Percentiles rank a stretch among this genome's conserved stretches.
phyloP scores from a whole-genome alignment of 2,888 invertebrate species.

The Disparrhopalites patrizii region DNA sequence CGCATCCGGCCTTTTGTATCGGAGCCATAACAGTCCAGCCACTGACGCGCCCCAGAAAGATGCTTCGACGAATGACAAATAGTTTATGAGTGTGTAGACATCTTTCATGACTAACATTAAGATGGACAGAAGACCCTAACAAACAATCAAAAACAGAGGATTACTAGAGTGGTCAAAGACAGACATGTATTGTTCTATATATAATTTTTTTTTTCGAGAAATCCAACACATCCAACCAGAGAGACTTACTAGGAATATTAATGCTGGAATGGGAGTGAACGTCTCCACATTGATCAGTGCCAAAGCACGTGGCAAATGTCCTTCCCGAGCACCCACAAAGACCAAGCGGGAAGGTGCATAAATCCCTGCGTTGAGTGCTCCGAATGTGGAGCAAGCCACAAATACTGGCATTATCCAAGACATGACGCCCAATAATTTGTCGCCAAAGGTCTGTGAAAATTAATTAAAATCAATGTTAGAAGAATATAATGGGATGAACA shows the following conservation, averaged over 20 bases:
- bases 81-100: conserved; percentile 82
- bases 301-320: conserved; percentile 80
- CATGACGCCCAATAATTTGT: conserved; percentile 78
- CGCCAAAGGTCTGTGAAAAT: conserved; percentile 69
- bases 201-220: not conserved
- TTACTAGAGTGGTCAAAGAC: not conserved
- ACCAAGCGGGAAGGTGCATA: conserved; percentile 87
- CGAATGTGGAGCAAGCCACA: conserved; percentile 78
- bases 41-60: conserved; percentile 81
- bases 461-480: conserved; percentile 12
- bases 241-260: conserved; percentile 74
- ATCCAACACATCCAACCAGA: not conserved
- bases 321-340: conserved; percentile 84
- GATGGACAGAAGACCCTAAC: conserved; percentile 79
- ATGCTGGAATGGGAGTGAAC: conserved; percentile 78
- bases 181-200: not conserved
- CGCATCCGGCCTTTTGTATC: conserved; percentile 69
- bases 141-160: conserved; percentile 50
- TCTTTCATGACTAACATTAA: conserved; percentile 74
- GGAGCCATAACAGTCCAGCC: conserved; percentile 77
- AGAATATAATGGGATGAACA: too few species aligned
- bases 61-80: conserved; percentile 86
- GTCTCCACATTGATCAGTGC: conserved; percentile 76
- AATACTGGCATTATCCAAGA: conserved; percentile 93
- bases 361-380: conserved; percentile 90